Percentiles rank a stretch among this genome's conserved stretches.
Evolutionary conservation across 2,797 vertebrate species (phyloP).

Genomic region (Clamator glandarius): DNA sequence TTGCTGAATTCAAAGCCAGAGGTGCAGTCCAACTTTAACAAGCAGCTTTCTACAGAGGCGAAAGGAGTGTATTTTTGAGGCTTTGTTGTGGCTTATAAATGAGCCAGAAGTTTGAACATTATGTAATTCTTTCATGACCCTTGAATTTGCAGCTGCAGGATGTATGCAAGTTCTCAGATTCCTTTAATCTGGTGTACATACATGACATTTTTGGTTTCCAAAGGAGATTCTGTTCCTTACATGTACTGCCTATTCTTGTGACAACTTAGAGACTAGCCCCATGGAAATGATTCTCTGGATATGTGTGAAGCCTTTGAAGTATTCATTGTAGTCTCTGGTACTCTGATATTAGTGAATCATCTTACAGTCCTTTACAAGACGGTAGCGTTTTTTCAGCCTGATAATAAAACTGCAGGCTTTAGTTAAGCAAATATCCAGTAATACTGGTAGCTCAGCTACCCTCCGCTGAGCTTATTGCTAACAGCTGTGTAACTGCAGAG

Average conservation of each 20-base stretch:
- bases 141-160: background rate
- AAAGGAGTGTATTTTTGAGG: background rate
- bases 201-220: background rate
- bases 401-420: background rate
- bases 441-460: background rate
- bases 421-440: background rate
- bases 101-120: background rate
- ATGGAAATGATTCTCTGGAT: background rate
- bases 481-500: background rate
- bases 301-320: background rate
- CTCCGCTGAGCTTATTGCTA: background rate
- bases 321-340: background rate
- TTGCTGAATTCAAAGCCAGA: slow-evolving; percentile 10
- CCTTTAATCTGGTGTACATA: background rate
- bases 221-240: background rate
- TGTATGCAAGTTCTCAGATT: background rate
- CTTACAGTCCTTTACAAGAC: background rate
- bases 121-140: background rate
- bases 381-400: background rate
- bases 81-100: background rate
- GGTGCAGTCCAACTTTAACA: background rate
- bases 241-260: background rate
- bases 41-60: background rate
- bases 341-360: background rate
- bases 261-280: background rate